phyloP scores from a whole-genome alignment of 64 coral and sea anemone genomes.

The Stylophora pistillata region DNA sequence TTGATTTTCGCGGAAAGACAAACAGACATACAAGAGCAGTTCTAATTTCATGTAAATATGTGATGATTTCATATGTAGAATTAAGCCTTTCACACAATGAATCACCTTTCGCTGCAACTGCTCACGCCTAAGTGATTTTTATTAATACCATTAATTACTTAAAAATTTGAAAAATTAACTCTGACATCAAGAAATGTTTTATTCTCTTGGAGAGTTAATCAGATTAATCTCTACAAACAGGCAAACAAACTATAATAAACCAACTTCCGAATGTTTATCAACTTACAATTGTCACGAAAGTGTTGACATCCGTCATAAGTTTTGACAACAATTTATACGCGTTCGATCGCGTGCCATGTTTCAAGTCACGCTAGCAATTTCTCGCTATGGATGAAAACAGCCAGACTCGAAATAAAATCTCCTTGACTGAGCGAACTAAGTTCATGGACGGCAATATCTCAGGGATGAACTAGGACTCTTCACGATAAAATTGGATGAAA shows the following conservation, averaged over 20 bases:
- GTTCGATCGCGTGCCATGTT: background rate
- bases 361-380: constrained; percentile 10
- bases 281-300: background rate
- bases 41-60: constrained; percentile 34
- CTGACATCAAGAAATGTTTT: background rate
- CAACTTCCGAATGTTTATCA: background rate
- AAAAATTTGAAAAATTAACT: too few relatives aligned
- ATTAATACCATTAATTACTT: too few relatives aligned
- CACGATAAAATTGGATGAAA: too few relatives aligned
- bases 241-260: background rate
- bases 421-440: background rate
- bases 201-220: background rate
- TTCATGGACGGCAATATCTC: background rate
- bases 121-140: background rate
- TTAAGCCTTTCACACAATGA: background rate
- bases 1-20: background rate
- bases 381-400: background rate
- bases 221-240: background rate
- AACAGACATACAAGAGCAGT: background rate
- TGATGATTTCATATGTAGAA: background rate
- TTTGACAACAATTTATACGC: background rate
- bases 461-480: too few relatives aligned
- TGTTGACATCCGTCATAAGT: background rate
- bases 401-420: background rate
- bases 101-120: background rate